Evolutionary conservation across 1,140 invertebrate species (phyloP), one percentile per base, ranked within the genome.

Genomic region (Drosophila melanica): DNA sequence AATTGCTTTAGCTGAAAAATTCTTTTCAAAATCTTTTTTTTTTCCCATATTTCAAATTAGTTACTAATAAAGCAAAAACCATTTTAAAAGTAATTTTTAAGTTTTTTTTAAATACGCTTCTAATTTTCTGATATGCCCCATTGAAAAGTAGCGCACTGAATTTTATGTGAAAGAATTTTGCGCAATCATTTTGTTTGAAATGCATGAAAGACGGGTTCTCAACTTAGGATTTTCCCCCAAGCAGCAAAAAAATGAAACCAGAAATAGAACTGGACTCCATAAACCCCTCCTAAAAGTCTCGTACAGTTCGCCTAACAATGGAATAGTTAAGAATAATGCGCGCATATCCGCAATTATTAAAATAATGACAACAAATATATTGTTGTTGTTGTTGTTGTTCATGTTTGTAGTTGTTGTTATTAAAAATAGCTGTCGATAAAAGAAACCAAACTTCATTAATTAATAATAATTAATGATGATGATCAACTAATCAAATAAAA

Each of bases 401-500:
- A 12, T 42, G 16, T 1, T 3, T 50, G 48, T 47, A 48, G 58
- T 53, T 67, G 30, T 50, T 57, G 55, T 37, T 47, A 58, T 59
- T 60, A 68, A 67, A 73, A 60, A 68, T 60, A 68, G 48, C 66
- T 54, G 45, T 67, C 64, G 45, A 54, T 48, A 62, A 80, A 64
- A 55, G 41, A 50, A 58, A 42, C 58, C 47, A 48, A 73, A 64
- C 48, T 73, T 69, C 62, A 82, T 77, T 87, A 89, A 87, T 89
- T 80, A 77, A 84, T 77, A 79, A 79, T 77, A 87, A 87, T 89
- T 84, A 87, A 87, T 80, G 79, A 80, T 89, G 85, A 84, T 89
- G 85, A 89, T 80, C 73, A 89, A 77, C 86, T 69, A 80, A 89
- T 87, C 84, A 89, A 89, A 87, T 87, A 80, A 72, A 89, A 80